Conservation (phyloP, 2,113 vertebrate genomes). For the Xenotilapia caudafasciata region DNA sequence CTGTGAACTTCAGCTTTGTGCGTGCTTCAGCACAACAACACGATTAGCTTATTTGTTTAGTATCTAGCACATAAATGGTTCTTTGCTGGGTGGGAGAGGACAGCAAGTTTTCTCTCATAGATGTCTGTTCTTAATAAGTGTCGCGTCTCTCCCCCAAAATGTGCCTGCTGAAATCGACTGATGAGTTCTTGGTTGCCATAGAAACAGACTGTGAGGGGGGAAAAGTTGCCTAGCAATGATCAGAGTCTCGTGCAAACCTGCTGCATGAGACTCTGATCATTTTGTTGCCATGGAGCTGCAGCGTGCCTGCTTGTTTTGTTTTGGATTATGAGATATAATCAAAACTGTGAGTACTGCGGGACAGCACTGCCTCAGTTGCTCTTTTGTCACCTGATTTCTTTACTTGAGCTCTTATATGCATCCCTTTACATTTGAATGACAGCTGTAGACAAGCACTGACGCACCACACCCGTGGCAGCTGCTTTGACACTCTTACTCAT, state of each 20-base stretch:
- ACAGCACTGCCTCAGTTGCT: not conserved
- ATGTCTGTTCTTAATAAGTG: not conserved
- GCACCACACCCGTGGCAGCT: not conserved
- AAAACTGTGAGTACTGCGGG: not conserved
- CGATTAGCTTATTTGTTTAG: not conserved
- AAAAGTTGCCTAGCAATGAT: conserved; percentile 15
- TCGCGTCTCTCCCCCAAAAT: not conserved
- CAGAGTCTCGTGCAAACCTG: not conserved
- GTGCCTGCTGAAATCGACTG: not conserved
- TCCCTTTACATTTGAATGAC: not conserved
- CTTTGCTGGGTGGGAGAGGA: not conserved
- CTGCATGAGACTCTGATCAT: not conserved
- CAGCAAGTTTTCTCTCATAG: not conserved
- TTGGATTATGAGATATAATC: not conserved
- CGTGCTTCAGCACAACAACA: not conserved
- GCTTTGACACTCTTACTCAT: conserved; percentile 9
- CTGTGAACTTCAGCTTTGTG: not conserved
- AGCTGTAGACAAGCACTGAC: conserved; percentile 10
- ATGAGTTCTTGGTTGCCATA: conserved; percentile 48
- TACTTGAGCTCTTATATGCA: not conserved
- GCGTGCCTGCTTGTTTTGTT: not conserved
- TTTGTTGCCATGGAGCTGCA: not conserved
- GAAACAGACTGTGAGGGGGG: conserved; percentile 38
- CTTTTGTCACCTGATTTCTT: not conserved
- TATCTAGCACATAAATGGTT: not conserved